phyloP scores from a whole-genome alignment of 2,113 vertebrate species.

The Trochalopteron elliotii region DNA sequence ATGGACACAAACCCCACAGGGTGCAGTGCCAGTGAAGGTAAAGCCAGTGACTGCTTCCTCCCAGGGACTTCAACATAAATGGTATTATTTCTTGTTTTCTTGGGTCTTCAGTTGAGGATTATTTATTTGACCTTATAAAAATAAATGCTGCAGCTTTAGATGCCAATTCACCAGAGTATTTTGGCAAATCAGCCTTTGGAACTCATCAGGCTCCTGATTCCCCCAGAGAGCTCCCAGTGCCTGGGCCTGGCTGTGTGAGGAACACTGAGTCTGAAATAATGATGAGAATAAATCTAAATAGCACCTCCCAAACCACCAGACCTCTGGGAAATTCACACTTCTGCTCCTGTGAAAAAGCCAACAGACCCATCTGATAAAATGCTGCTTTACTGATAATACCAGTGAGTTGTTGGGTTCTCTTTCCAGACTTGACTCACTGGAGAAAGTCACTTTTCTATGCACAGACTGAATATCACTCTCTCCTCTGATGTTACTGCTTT shows the following conservation, averaged over 20 bases:
- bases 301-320: neutral
- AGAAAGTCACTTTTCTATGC: neutral
- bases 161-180: neutral
- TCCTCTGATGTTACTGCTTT: neutral
- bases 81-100: neutral
- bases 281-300: conserved; percentile 30
- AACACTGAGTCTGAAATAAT: neutral
- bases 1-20: neutral
- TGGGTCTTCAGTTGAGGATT: neutral
- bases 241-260: neutral
- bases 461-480: neutral
- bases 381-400: neutral
- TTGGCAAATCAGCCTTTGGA: neutral
- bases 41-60: neutral
- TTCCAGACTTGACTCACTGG: neutral
- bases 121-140: neutral
- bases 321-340: conserved; percentile 39
- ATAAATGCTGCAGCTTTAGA: neutral
- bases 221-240: neutral
- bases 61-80: neutral
- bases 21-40: neutral
- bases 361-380: neutral
- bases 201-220: neutral
- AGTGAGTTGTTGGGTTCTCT: neutral
- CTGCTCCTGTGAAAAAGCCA: neutral